Base-by-base conservation (phyloP, 2,113 vertebrate genomes). In the Mixornis gularis region DNA sequence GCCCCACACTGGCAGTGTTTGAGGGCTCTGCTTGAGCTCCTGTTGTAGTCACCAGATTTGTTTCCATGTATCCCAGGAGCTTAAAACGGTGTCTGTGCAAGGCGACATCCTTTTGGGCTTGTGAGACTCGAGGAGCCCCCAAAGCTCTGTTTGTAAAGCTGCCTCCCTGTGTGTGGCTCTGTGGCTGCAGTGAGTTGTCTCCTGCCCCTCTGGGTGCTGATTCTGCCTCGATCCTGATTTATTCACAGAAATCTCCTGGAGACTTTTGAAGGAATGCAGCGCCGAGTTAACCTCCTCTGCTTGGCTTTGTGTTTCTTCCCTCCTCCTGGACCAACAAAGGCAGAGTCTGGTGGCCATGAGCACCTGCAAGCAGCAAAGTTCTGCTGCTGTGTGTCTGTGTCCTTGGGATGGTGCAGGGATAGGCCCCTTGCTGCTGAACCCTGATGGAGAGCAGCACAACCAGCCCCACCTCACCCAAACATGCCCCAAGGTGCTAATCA, bases 321-420 rank as follows among this genome's bases (percentile, higher is more conserved):
- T 52, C 18, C 38, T 49, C 18, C 40, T 48, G 41, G 55, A 6
- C 25, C 1, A 11, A 3, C 1, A 7, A 10, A 0, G 16, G 22
- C 24, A 53, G 32, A 10, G 46, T 70, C 9, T 38, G 15, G 51
- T 26, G 56, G 11, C 17, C 77, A 77, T 63, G 34, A 60, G 4
- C 26, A 13, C 13, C 55, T 2, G 2, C 17, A 19, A 13, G 21
- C n/a, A 88, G 68, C n/a, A 56, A 17, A 80, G 17, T 29, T 62
- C 25, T 60, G n/a, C 59, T 40, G 7, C 22, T 1, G 1, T 0
- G 4, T 48, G 32, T 10, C 38, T 0, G 3, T 7, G 48, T 69
- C n/a, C 64, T 3, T 32, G 49, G 63, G 26, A 60, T 1, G 7
- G 17, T 0, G 1, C 17, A 51, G 43, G 20, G 43, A 9, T 2